A percentile compares a stretch with the other conserved stretches of the same genome.
Conservation (phyloP, 2,797 vertebrate genomes). For the Alca torda region DNA sequence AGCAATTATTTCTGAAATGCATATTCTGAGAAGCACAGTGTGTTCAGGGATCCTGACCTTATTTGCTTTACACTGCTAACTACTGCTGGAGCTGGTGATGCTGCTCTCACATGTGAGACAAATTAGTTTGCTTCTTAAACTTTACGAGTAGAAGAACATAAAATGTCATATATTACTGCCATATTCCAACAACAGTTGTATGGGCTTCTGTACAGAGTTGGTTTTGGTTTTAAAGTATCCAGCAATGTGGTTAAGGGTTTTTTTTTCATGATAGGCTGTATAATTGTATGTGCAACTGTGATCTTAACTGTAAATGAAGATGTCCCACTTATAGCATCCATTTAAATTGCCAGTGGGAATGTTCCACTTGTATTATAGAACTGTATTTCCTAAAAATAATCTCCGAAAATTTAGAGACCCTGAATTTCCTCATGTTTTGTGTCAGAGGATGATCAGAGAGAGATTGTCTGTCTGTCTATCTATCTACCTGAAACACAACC, state of each 20-base stretch:
- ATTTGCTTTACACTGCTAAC: neutral
- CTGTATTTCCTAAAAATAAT: neutral
- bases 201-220: neutral
- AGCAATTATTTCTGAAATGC: neutral
- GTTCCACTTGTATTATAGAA: neutral
- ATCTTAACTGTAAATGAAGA: neutral
- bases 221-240: neutral
- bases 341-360: neutral
- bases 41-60: neutral
- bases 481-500: neutral
- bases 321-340: neutral
- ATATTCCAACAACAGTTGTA: neutral
- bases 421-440: neutral
- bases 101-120: neutral
- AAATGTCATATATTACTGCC: neutral
- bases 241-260: neutral
- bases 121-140: constrained; percentile 1
- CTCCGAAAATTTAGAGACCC: neutral
- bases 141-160: neutral
- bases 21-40: neutral
- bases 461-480: neutral
- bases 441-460: neutral
- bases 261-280: neutral
- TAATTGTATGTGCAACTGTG: neutral
- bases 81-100: neutral